A percentile compares a stretch with the other conserved stretches of the same genome.
These are phyloP conservation scores for Sphecodes monilicornis DNA, from an alignment of 2,888 invertebrate species.

Conservation along the genomic window DNA sequence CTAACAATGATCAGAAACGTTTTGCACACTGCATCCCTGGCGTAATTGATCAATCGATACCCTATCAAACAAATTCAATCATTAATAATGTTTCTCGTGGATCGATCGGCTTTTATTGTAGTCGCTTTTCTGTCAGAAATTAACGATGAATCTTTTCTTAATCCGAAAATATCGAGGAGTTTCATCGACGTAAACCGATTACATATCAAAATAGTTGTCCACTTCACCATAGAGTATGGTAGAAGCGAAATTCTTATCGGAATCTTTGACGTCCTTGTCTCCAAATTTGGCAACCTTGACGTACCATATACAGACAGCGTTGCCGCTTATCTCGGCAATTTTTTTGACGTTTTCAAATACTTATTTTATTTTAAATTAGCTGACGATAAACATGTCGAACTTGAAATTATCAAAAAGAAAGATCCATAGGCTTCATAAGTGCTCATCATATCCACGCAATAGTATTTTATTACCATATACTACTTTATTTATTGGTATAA, in stretches of 20 bases:
- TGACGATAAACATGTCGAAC: too few species aligned
- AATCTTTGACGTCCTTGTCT: neutral
- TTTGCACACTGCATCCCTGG: constrained; percentile 20
- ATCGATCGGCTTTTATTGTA: constrained; percentile 21
- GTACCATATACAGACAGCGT: neutral
- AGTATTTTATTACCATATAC: too few species aligned
- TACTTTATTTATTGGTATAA: too few species aligned
- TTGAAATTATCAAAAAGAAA: too few species aligned
- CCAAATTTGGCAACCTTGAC: neutral
- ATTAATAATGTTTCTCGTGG: neutral
- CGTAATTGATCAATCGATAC: constrained; percentile 47
- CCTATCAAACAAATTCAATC: constrained; percentile 24
- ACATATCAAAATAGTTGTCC: neutral
- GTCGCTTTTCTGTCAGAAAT: constrained; percentile 16
- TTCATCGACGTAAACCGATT: neutral
- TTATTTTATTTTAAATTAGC: neutral
- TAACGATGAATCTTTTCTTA: constrained; percentile 9
- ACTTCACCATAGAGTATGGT: neutral
- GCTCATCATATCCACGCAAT: too few species aligned
- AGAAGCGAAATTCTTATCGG: neutral
- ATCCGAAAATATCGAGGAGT: neutral
- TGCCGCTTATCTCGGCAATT: neutral
- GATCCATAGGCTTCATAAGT: too few species aligned
- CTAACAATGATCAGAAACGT: constrained; percentile 52
- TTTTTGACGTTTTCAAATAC: neutral